These are phyloP conservation scores for Mus pahari DNA, from an alignment of 2,113 vertebrate species.

Conservation along the genomic window DNA sequence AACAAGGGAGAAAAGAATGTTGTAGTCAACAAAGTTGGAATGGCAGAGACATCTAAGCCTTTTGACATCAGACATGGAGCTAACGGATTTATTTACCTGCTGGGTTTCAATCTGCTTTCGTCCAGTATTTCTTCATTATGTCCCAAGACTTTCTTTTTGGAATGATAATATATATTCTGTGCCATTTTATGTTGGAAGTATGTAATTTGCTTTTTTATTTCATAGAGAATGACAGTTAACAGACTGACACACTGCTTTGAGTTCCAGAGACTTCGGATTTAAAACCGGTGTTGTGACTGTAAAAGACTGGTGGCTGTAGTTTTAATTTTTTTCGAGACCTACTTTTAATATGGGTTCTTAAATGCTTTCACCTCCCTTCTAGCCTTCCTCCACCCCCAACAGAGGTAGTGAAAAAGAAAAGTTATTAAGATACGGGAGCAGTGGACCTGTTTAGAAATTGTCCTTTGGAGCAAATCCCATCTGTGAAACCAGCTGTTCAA, in stretches of 20 bases:
- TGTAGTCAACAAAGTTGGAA: not conserved
- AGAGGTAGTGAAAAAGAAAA: no score
- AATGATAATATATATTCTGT: not conserved
- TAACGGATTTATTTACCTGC: not conserved
- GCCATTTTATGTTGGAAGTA: not conserved
- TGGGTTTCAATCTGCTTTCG: not conserved
- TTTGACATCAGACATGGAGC: not conserved
- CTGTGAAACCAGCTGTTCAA: no score
- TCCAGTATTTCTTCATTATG: not conserved
- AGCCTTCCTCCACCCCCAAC: no score
- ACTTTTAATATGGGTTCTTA: no score
- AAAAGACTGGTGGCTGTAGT: no score
- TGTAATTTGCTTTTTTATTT: not conserved
- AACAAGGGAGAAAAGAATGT: no score
- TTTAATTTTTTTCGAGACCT: no score
- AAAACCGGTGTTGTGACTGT: not conserved
- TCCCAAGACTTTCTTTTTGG: not conserved
- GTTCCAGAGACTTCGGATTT: not conserved
- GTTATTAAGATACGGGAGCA: no score
- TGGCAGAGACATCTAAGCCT: not conserved
- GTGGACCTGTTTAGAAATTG: no score
- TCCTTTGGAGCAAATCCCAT: no score
- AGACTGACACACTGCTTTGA: not conserved
- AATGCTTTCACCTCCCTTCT: no score
- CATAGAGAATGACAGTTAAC: not conserved